A percentile compares a stretch with the other conserved stretches of the same genome.
Evolutionary conservation across 64 coral and sea anemone genomes (phyloP).

Genomic region (Pocillopora damicornis): DNA sequence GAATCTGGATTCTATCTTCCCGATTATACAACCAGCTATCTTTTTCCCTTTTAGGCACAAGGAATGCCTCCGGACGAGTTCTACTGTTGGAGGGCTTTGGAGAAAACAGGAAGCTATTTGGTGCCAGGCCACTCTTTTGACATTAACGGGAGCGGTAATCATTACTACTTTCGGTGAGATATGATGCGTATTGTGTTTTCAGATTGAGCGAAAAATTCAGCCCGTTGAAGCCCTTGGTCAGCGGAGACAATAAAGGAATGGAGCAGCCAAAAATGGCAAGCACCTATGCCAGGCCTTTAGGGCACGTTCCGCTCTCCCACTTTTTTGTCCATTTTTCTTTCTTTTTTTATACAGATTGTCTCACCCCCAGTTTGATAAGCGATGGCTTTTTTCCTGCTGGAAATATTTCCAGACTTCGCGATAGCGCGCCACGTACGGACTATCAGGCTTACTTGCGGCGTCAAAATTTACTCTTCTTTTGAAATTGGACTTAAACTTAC

Average conservation of each 20-base stretch:
- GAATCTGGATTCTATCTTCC: neutral
- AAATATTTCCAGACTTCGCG: too few species aligned
- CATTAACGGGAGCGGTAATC: constrained; percentile 36
- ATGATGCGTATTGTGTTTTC: too few species aligned
- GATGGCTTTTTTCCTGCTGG: too few species aligned
- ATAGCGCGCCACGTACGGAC: too few species aligned
- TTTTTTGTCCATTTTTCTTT: neutral
- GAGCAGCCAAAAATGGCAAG: too few species aligned
- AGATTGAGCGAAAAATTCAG: too few species aligned
- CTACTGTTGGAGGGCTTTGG: constrained; percentile 56
- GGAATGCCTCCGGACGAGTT: constrained; percentile 66
- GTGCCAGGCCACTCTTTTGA: constrained; percentile 47
- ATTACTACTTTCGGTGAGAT: constrained; percentile 62
- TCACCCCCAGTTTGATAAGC: too few species aligned
- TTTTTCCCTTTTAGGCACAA: constrained; percentile 15
- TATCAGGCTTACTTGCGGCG: too few species aligned
- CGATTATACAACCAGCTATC: neutral
- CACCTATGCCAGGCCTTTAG: neutral
- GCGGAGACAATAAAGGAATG: too few species aligned
- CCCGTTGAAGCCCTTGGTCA: too few species aligned
- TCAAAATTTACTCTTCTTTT: too few species aligned
- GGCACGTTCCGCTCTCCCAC: neutral
- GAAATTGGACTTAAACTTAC: too few species aligned
- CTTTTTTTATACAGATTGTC: neutral
- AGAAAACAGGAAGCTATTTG: constrained; percentile 55